Evolutionary conservation across 2,113 vertebrate genomes (phyloP), one percentile per base, ranked within the genome.

Genomic region (Cyanoramphus novaezelandiae): DNA sequence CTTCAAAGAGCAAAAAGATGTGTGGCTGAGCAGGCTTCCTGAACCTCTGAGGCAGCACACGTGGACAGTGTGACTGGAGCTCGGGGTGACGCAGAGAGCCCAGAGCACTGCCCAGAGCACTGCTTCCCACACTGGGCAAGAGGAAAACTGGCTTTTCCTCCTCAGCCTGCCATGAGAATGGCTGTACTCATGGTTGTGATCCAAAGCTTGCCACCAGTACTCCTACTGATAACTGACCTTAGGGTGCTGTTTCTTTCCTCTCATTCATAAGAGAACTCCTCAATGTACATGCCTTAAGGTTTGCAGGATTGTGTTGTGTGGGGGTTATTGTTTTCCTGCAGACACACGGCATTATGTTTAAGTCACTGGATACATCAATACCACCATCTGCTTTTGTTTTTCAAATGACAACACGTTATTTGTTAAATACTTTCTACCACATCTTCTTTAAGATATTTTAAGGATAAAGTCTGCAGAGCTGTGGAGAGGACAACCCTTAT

Each of bases 351-450:
- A 86, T 87, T 72, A 41, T 46, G 55, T 88, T 92, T 94, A 96
- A 94, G 84, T 91, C 78, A 44, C 57, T 84, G 93, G 65, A 55
- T 91, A 55, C 33, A 52, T 77, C 91, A 92, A 92, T 78, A 92
- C 78, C 78, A 87, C 93, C 92, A 95, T 88, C 90, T 96, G 87
- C 35, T 69, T 96, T 91, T 96, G 87, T 92, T 96, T 94, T 95
- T 85, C 59, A 85, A 80, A 91, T 70, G 91, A 93, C 81, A 95
- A 52, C 37, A 53, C 12, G 25, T 72, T 90, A 76, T 89, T 95
- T 91, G 75, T 90, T 91, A 93, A 95, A 90, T 84, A 80, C 81
- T 63, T 86, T 79, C 52, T 72, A 79, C 19, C 19, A 31, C 67
- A 29, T 65, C 74, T 64, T 78, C 77, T 69, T 87, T 68, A 79